Conservation (phyloP, 1,140 invertebrate genomes). For the Acromyrmex echinatior region DNA sequence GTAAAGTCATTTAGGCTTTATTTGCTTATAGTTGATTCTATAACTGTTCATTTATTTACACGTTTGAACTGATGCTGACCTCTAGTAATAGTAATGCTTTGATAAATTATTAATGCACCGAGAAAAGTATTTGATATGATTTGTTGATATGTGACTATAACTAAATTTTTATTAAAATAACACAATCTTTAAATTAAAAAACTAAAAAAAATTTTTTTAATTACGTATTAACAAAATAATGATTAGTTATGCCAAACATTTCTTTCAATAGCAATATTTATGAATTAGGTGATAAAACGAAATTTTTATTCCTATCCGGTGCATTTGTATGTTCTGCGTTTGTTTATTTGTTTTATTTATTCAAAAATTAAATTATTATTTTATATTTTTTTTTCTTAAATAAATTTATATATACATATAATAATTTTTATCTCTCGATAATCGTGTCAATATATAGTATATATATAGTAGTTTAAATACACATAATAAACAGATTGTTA, state of each 20-base stretch:
- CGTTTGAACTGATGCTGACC: neutral
- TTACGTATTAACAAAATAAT: no score
- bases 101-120: conserved; percentile 1
- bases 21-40: neutral
- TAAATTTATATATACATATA: neutral
- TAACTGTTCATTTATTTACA: conserved; percentile 12
- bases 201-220: no score
- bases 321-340: neutral
- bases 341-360: neutral
- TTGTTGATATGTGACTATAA: no score
- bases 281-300: neutral
- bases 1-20: conserved; percentile 32
- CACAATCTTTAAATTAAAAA: no score
- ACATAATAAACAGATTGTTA: neutral
- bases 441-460: neutral
- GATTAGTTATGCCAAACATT: no score
- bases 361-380: neutral
- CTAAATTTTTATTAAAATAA: no score
- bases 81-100: neutral
- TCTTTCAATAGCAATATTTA: no score
- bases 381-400: neutral
- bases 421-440: neutral
- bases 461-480: neutral
- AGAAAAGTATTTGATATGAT: no score
- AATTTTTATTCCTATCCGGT: neutral